Percentiles rank a stretch among this genome's conserved stretches.
phyloP scores from a whole-genome alignment of 64 coral and sea anemone genomes.

The Pachyseris speciosa region DNA sequence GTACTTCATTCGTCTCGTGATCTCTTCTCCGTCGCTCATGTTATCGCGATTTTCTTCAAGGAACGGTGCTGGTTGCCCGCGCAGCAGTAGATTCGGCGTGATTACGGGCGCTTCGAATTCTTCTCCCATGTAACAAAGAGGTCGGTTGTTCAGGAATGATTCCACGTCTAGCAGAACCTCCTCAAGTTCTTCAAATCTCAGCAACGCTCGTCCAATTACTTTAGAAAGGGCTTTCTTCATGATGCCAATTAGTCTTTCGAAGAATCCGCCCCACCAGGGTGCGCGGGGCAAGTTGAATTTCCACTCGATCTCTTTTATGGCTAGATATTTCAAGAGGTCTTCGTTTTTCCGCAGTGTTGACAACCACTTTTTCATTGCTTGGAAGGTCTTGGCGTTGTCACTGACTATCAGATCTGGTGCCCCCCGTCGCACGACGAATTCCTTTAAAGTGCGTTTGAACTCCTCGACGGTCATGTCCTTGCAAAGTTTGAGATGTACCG shows the following conservation, averaged over 20 bases:
- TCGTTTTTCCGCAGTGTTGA: too few relatives aligned
- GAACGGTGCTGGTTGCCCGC: background rate
- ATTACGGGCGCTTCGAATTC: constrained; percentile 7
- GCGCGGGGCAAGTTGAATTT: constrained; percentile 45
- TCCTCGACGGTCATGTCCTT: background rate
- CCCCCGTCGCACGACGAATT: background rate
- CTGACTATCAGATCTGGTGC: background rate
- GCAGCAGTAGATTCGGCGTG: constrained; percentile 36
- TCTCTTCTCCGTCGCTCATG: background rate
- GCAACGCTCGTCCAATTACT: constrained; percentile 15
- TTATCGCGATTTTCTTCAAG: background rate
- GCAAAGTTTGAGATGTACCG: too few relatives aligned
- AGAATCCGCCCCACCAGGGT: too few relatives aligned
- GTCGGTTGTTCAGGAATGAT: constrained; percentile 47
- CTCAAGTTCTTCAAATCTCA: constrained; percentile 50
- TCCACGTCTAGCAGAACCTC: constrained; percentile 48
- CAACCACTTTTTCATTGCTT: too few relatives aligned
- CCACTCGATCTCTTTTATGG: constrained; percentile 8
- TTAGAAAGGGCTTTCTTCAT: constrained; percentile 43
- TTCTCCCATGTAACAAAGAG: constrained; percentile 33
- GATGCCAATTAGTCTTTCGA: constrained; percentile 41
- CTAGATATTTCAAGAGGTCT: constrained; percentile 14
- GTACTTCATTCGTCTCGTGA: background rate
- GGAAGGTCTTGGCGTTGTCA: constrained; percentile 38
- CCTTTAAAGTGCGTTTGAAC: background rate